These are phyloP conservation scores for Urocolius indicus DNA, from an alignment of 2,113 vertebrate genomes.

Conservation along the genomic window DNA sequence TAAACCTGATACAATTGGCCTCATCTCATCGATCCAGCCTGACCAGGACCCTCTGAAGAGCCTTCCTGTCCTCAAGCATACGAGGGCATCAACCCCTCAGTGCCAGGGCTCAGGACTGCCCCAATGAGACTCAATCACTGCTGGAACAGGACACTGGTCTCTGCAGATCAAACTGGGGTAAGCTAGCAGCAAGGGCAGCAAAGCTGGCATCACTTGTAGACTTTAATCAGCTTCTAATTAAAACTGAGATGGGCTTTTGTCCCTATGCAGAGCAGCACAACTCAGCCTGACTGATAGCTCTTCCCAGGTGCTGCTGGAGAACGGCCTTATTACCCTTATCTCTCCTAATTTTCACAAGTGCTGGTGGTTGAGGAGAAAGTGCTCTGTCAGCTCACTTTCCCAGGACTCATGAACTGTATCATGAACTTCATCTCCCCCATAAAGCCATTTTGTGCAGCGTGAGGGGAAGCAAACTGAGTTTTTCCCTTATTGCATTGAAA, in stretches of 20 bases:
- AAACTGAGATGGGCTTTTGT: neutral
- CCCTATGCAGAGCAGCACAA: neutral
- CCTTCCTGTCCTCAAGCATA: too few relatives aligned
- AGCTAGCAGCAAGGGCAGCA: neutral
- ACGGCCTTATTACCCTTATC: neutral
- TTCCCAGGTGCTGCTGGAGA: neutral
- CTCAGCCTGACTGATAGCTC: neutral
- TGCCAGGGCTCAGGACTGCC: accelerated
- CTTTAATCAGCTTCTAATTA: conserved; percentile 31
- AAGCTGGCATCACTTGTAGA: neutral
- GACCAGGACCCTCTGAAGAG: too few relatives aligned
- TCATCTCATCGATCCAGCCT: too few relatives aligned
- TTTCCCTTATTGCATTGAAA: neutral
- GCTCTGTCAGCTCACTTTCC: neutral
- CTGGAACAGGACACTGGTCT: neutral
- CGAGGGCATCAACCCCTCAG: neutral
- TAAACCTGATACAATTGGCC: too few relatives aligned
- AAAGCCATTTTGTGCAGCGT: neutral
- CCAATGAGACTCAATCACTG: accelerated
- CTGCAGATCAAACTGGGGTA: neutral
- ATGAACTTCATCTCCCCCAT: neutral
- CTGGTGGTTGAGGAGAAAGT: neutral
- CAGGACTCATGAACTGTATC: neutral
- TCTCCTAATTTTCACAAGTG: neutral
- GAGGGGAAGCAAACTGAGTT: neutral